Conservation (phyloP, 2,113 vertebrate genomes). For the Coturnix japonica region DNA sequence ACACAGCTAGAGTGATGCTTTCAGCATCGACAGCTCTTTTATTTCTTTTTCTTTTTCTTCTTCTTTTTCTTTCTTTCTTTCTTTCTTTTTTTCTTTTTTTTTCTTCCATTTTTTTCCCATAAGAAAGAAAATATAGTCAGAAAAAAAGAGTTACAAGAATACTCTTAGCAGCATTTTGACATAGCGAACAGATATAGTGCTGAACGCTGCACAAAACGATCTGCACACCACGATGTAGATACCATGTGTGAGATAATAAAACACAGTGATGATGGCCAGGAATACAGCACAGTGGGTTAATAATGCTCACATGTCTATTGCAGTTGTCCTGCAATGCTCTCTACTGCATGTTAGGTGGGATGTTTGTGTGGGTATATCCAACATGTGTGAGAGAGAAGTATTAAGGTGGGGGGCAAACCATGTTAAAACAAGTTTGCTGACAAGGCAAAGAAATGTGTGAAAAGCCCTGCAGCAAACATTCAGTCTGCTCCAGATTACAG, state of each 20-base stretch:
- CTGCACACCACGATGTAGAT: neutral
- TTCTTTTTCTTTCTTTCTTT: too few species aligned
- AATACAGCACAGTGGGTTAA: neutral
- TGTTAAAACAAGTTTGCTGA: constrained; percentile 48
- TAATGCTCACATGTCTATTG: neutral
- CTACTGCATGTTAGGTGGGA: neutral
- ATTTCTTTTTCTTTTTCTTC: neutral
- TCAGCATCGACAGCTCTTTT: neutral
- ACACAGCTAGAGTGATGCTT: neutral
- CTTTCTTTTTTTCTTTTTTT: too few species aligned
- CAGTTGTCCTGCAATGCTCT: neutral
- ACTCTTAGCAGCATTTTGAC: neutral
- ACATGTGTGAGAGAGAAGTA: neutral
- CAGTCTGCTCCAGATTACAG: neutral
- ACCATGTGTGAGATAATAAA: neutral
- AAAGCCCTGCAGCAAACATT: neutral
- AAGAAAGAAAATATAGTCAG: neutral
- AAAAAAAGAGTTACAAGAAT: neutral
- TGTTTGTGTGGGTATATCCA: neutral
- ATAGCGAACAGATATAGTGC: neutral
- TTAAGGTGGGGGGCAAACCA: neutral
- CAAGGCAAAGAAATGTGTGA: constrained; percentile 43
- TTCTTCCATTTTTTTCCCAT: neutral
- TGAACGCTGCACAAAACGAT: neutral
- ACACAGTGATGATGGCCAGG: neutral